A percentile compares a stretch with the other conserved stretches of the same genome.
These are phyloP conservation scores for Eretmocerus hayati DNA, from an alignment of 2,888 invertebrate species.

Conservation along the genomic window DNA sequence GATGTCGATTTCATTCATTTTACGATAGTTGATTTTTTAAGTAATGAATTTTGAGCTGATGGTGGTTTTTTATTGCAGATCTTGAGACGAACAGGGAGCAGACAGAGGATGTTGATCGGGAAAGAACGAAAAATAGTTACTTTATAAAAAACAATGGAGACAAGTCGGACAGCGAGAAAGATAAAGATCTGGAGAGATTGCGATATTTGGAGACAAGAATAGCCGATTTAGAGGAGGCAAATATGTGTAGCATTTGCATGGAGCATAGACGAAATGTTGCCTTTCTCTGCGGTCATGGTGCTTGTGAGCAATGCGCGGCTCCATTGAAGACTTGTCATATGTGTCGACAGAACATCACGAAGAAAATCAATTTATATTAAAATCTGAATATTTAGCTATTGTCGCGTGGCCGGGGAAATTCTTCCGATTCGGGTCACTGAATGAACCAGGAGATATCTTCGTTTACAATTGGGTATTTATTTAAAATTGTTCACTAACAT, in stretches of 20 bases:
- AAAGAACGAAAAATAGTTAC: constrained; percentile 15
- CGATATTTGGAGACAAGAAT: constrained; percentile 68
- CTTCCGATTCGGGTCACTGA: background rate
- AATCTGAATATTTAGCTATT: constrained; percentile 12
- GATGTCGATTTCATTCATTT: background rate
- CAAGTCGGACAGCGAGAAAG: constrained; percentile 33
- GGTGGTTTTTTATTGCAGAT: constrained; percentile 9
- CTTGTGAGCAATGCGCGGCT: constrained; percentile 74
- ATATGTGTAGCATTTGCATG: constrained; percentile 83
- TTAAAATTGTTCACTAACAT: constrained; percentile 1
- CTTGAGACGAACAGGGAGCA: constrained; percentile 20
- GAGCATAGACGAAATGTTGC: constrained; percentile 74
- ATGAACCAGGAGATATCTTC: constrained; percentile 7
- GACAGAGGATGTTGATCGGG: constrained; percentile 22
- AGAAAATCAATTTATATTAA: constrained; percentile 61
- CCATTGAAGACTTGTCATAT: constrained; percentile 80
- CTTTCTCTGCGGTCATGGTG: constrained; percentile 82
- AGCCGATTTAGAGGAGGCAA: constrained; percentile 79
- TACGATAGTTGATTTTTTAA: background rate
- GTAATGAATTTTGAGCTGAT: background rate
- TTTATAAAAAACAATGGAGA: constrained; percentile 27
- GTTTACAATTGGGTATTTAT: constrained; percentile 20
- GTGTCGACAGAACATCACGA: constrained; percentile 71
- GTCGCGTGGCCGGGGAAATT: background rate
- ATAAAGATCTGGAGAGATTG: constrained; percentile 42